These are phyloP conservation scores for Trichonephila clavipes DNA, from an alignment of 1,140 invertebrate species.

Conservation along the genomic window DNA sequence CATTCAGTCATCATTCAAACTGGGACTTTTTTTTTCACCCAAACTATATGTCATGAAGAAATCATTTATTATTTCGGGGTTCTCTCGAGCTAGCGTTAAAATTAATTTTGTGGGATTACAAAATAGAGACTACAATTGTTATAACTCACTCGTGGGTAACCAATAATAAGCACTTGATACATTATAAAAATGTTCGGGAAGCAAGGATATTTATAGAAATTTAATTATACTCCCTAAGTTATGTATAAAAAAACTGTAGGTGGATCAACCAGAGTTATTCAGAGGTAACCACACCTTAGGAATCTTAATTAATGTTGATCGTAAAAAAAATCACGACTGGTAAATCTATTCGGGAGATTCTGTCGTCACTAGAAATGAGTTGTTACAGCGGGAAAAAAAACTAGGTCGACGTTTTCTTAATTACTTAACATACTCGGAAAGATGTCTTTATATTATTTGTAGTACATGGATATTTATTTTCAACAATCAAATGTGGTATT, in stretches of 20 bases:
- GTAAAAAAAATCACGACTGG: constrained; percentile 57
- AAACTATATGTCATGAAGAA: constrained; percentile 66
- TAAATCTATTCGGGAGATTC: constrained; percentile 51
- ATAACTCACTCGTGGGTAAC: constrained; percentile 63
- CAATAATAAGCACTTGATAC: constrained; percentile 73
- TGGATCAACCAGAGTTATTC: constrained; percentile 69
- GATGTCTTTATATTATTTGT: constrained; percentile 20
- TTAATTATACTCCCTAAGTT: constrained; percentile 68
- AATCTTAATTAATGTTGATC: constrained; percentile 70
- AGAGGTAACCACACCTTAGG: constrained; percentile 70
- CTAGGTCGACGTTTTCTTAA: constrained; percentile 23
- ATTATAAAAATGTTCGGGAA: constrained; percentile 68
- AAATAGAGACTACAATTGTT: constrained; percentile 69
- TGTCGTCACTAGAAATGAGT: constrained; percentile 48
- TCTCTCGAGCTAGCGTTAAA: constrained; percentile 32
- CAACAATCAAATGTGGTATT: background rate
- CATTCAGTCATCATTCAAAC: constrained; percentile 72
- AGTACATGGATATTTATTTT: background rate
- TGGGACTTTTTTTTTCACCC: constrained; percentile 39
- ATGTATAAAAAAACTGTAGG: constrained; percentile 59
- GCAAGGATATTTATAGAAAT: constrained; percentile 72
- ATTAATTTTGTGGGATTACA: constrained; percentile 71
- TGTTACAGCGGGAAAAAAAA: constrained; percentile 24
- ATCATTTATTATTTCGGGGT: constrained; percentile 70
- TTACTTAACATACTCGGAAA: constrained; percentile 25